These are phyloP conservation scores for Xenus cinereus DNA, from an alignment of 2,113 vertebrate species.

Conservation along the genomic window DNA sequence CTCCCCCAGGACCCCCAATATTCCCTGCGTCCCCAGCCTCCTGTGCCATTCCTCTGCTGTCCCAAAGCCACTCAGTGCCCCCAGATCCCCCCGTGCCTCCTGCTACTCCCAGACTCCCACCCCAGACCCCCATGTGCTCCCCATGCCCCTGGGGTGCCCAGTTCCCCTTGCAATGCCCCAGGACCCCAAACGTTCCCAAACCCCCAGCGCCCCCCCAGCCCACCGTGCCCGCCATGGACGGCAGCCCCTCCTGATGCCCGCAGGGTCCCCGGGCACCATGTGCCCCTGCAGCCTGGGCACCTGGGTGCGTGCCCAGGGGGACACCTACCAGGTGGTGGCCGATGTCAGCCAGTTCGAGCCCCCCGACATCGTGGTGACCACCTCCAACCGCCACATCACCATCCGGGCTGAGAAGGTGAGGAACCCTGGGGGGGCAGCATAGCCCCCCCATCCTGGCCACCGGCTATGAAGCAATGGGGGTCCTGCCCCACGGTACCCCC, in stretches of 20 bases:
- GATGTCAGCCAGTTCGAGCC: constrained; percentile 86
- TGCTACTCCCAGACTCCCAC: background rate
- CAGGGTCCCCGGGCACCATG: constrained; percentile 40
- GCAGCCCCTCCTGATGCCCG: background rate
- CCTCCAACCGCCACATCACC: constrained; percentile 77
- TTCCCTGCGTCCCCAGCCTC: background rate
- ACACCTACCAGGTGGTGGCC: constrained; percentile 79
- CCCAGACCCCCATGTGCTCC: background rate
- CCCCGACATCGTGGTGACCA: constrained; percentile 82
- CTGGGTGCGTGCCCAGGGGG: constrained; percentile 63
- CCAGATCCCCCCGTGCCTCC: background rate
- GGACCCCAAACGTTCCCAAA: background rate
- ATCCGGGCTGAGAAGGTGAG: constrained; percentile 86
- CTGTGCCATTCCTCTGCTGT: background rate
- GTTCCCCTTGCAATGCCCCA: background rate
- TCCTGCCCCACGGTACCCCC: fast-evolving
- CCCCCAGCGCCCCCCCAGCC: background rate
- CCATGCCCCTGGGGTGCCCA: fast-evolving
- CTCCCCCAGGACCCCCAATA: no score
- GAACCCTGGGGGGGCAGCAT: fast-evolving
- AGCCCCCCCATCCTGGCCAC: background rate
- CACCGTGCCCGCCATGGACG: no score
- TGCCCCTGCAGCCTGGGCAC: constrained; percentile 66
- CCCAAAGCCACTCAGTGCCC: background rate
- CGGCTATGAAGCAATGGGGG: fast-evolving